These are phyloP conservation scores for Larimichthys crocea DNA, from an alignment of 2,113 vertebrate genomes.

Conservation along the genomic window DNA sequence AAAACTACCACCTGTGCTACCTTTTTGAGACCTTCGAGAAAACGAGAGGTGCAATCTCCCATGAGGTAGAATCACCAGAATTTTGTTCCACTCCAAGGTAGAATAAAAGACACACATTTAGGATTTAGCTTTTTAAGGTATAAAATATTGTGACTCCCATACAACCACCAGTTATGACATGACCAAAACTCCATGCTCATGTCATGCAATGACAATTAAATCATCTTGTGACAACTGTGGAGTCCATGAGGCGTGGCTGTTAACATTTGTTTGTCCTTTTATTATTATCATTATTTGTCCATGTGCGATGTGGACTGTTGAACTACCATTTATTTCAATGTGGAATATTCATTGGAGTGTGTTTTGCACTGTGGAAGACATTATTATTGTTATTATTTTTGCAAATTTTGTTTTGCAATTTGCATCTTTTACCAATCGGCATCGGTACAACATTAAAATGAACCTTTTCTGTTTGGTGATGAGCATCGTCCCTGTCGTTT, in stretches of 20 bases:
- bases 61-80: no score
- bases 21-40: no score
- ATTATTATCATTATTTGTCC: neutral
- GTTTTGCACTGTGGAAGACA: neutral
- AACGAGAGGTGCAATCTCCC: no score
- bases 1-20: no score
- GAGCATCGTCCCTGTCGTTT: neutral
- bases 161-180: neutral
- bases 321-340: neutral
- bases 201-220: neutral
- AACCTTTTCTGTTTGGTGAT: neutral
- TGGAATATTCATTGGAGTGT: neutral
- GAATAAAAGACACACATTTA: neutral
- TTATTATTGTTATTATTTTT: no score
- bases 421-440: neutral
- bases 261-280: no score
- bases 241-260: neutral
- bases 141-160: neutral
- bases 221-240: neutral
- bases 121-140: neutral
- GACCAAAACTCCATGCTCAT: neutral
- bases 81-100: no score
- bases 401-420: neutral
- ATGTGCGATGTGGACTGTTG: no score
- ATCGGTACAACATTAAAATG: neutral